Evolutionary conservation across 2,888 invertebrate genomes (phyloP).

Genomic region (Argyresthia goedartella): DNA sequence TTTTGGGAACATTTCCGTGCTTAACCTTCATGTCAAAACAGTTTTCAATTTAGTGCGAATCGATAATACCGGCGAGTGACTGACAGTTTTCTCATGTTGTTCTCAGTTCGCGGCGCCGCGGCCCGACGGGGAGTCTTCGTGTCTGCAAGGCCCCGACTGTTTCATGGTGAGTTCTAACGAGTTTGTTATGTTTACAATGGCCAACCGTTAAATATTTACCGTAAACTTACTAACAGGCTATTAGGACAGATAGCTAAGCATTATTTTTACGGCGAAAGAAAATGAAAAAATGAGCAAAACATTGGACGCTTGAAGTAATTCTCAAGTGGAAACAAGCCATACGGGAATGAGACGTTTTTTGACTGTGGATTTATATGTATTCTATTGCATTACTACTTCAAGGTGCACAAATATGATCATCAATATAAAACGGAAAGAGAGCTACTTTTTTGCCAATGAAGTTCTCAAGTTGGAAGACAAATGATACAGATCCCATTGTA

Average conservation of each 20-base stretch:
- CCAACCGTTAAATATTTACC: slow-evolving; percentile 16
- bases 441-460: no score
- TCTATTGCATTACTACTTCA: no score
- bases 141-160: slow-evolving; percentile 78
- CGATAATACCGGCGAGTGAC: slow-evolving; percentile 12
- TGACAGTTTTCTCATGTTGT: slow-evolving; percentile 48
- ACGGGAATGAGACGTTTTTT: no score
- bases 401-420: no score
- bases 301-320: not conserved
- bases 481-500: no score
- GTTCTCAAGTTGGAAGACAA: no score
- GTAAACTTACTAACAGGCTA: slow-evolving; percentile 13
- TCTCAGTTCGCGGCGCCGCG: slow-evolving; percentile 76
- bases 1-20: no score
- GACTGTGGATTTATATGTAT: no score
- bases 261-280: slow-evolving; percentile 18
- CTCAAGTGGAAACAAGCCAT: no score
- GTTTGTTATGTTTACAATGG: slow-evolving; percentile 12
- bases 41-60: slow-evolving; percentile 1
- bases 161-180: slow-evolving; percentile 73
- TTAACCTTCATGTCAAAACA: not conserved
- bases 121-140: slow-evolving; percentile 74
- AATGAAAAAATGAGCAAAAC: slow-evolving; percentile 13
- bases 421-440: no score
- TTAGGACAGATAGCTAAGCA: slow-evolving; percentile 12